A percentile compares a stretch with the other conserved stretches of the same genome.
phyloP scores from a whole-genome alignment of 1,140 invertebrate species.

The Caerostris darwini region DNA sequence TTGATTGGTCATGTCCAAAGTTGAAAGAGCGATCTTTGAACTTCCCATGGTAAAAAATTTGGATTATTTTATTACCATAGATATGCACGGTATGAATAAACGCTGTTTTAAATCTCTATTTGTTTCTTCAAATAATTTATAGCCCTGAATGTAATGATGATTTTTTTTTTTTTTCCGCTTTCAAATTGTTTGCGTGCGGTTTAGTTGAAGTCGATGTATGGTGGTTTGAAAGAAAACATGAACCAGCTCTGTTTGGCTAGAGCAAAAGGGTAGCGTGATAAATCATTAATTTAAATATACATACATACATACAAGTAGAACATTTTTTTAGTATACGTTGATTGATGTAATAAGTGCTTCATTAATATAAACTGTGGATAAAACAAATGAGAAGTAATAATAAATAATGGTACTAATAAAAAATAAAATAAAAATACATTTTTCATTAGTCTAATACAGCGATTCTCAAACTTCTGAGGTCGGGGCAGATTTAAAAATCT shows the following conservation, averaged over 20 bases:
- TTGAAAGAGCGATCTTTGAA: conserved; percentile 61
- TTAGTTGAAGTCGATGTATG: neutral
- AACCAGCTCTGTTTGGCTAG: neutral
- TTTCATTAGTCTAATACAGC: too few species aligned
- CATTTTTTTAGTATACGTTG: too few species aligned
- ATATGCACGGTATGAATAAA: neutral
- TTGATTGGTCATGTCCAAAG: conserved; percentile 68
- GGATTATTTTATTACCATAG: neutral
- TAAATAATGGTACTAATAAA: too few species aligned
- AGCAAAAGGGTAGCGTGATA: neutral
- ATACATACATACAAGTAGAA: too few species aligned
- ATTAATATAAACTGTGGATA: neutral
- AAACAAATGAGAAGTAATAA: too few species aligned
- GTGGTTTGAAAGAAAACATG: neutral
- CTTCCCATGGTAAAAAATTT: conserved; percentile 4
- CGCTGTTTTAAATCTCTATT: neutral
- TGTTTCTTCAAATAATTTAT: neutral
- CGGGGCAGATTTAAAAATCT: too few species aligned
- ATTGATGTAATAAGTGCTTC: neutral
- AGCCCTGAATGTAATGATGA: neutral
- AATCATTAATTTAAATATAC: neutral
- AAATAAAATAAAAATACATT: too few species aligned
- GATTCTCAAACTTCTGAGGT: too few species aligned
- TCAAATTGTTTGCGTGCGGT: neutral
- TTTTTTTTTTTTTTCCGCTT: neutral